phyloP scores from a whole-genome alignment of 2,888 invertebrate genomes.

The Deilephila elpenor region DNA sequence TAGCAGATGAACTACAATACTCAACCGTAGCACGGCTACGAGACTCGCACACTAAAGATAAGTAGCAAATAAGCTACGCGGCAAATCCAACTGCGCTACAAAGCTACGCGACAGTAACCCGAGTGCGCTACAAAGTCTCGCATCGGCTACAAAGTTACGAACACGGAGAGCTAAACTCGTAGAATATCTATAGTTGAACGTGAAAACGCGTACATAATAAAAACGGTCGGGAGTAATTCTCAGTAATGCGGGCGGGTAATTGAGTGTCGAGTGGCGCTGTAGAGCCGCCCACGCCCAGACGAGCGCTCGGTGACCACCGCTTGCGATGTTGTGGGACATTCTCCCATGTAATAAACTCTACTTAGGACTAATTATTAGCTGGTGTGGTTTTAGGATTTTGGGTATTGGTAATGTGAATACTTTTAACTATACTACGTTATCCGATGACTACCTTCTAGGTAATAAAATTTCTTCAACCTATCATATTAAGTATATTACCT shows the following conservation, averaged over 20 bases:
- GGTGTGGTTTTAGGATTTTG: neutral
- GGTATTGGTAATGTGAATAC: no score
- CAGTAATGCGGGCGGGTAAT: conserved; percentile 26
- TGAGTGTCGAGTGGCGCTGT: conserved; percentile 25
- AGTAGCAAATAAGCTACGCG: conserved; percentile 16
- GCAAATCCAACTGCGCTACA: neutral
- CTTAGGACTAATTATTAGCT: neutral
- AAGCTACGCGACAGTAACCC: neutral
- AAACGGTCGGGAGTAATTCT: conserved; percentile 21
- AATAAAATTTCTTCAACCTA: no score
- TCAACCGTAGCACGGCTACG: conserved; percentile 16
- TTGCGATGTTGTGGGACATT: neutral
- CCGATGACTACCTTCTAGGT: no score
- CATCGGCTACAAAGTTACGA: conserved; percentile 16
- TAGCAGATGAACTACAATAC: neutral
- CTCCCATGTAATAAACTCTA: neutral
- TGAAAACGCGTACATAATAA: conserved; percentile 24
- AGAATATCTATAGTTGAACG: conserved; percentile 17
- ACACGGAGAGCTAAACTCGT: conserved; percentile 12
- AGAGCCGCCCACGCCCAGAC: conserved; percentile 33
- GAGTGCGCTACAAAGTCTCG: neutral
- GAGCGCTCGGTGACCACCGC: neutral
- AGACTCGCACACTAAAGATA: neutral
- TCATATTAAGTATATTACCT: no score
- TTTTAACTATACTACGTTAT: no score